Percentiles rank a stretch among this genome's conserved stretches.
phyloP scores from a whole-genome alignment of 2,113 vertebrate genomes.

The Clarias gariepinus region DNA sequence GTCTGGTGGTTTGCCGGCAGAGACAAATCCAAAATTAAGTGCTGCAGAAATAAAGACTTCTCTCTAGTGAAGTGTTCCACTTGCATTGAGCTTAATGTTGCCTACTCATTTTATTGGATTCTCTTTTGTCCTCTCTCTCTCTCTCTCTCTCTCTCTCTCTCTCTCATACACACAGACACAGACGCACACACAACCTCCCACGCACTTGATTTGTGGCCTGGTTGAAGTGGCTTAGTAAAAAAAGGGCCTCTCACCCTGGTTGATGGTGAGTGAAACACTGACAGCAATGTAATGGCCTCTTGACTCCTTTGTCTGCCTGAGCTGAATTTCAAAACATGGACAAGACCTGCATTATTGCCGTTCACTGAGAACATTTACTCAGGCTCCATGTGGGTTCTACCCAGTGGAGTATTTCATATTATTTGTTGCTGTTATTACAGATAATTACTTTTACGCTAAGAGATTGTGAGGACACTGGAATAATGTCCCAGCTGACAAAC shows the following conservation, averaged over 20 bases:
- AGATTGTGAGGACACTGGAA: constrained; percentile 10
- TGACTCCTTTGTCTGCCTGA: constrained; percentile 46
- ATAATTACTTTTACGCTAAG: constrained; percentile 35
- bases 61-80: constrained; percentile 75
- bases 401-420: constrained; percentile 21
- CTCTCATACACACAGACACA: constrained; percentile 8
- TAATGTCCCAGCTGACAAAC: neutral
- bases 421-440: constrained; percentile 2
- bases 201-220: constrained; percentile 68
- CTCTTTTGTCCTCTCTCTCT: constrained; percentile 58
- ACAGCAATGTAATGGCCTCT: constrained; percentile 52
- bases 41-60: constrained; percentile 71
- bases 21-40: constrained; percentile 73
- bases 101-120: constrained; percentile 74
- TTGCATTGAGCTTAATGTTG: constrained; percentile 74
- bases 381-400: neutral
- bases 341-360: constrained; percentile 32
- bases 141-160: constrained; percentile 47
- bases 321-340: constrained; percentile 39
- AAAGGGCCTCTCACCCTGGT: constrained; percentile 67
- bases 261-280: constrained; percentile 48
- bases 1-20: constrained; percentile 63
- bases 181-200: constrained; percentile 56
- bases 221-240: constrained; percentile 66
- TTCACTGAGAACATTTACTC: constrained; percentile 32